These are phyloP conservation scores for Anolis sagrei DNA, from an alignment of 2,113 vertebrate genomes.

Conservation along the genomic window DNA sequence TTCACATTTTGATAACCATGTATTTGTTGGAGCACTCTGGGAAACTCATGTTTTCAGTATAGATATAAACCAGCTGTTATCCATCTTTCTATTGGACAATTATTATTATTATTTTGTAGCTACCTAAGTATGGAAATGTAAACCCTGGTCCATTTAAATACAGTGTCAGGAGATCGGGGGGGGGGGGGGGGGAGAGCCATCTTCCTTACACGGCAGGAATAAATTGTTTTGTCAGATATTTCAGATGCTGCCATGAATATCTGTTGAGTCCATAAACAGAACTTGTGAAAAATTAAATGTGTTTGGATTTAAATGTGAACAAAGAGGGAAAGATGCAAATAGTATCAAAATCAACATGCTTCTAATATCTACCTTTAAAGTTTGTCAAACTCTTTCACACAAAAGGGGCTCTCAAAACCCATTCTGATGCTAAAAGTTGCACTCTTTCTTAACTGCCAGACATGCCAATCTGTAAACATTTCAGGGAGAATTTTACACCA, in stretches of 20 bases:
- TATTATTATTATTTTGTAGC: constrained; percentile 34
- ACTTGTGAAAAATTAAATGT: constrained; percentile 65
- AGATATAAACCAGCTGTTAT: constrained; percentile 65
- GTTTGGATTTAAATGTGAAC: constrained; percentile 68
- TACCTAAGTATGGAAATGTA: constrained; percentile 40
- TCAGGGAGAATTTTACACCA: constrained; percentile 71
- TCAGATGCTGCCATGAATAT: constrained; percentile 74
- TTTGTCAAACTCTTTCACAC: constrained; percentile 58
- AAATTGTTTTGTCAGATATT: constrained; percentile 60
- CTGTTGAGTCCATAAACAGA: constrained; percentile 74
- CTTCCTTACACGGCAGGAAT: constrained; percentile 65
- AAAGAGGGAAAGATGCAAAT: constrained; percentile 12
- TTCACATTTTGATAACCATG: constrained; percentile 62
- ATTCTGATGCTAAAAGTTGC: constrained; percentile 65
- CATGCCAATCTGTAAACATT: constrained; percentile 72
- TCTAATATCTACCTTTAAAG: constrained; percentile 68
- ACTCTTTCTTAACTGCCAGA: constrained; percentile 52
- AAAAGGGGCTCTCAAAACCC: constrained; percentile 62
- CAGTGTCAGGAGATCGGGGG: no score
- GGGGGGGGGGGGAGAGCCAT: no score
- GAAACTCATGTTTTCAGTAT: constrained; percentile 55
- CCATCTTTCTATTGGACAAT: constrained; percentile 46
- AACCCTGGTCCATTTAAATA: constrained; percentile 57
- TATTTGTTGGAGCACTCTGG: constrained; percentile 54
- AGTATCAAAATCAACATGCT: constrained; percentile 49